phyloP scores from a whole-genome alignment of 1,140 invertebrate species.

The Anagrus nilaparvatae region DNA sequence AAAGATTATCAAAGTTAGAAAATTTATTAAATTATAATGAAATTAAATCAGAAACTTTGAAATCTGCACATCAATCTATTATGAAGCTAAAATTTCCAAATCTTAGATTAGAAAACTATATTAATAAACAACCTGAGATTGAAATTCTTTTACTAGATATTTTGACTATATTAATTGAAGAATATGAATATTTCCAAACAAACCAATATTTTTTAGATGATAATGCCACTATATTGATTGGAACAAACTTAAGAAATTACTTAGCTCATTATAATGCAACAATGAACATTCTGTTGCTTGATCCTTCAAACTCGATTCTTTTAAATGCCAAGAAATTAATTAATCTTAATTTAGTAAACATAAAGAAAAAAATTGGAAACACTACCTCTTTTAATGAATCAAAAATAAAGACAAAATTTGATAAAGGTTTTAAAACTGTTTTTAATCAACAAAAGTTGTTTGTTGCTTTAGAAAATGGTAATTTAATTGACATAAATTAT shows the following conservation, averaged over 20 bases:
- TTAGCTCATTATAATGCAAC: constrained; percentile 39
- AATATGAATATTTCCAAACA: constrained; percentile 33
- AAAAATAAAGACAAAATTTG: neutral
- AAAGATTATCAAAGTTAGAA: too few relatives aligned
- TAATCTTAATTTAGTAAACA: constrained; percentile 8
- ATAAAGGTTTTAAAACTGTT: neutral
- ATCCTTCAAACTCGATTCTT: constrained; percentile 22
- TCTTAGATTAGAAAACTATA: neutral
- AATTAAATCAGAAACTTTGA: too few relatives aligned
- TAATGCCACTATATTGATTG: constrained; percentile 38
- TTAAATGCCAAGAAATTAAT: constrained; percentile 17
- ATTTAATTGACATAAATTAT: constrained; percentile 21
- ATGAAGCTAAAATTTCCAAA: neutral
- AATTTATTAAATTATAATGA: too few relatives aligned
- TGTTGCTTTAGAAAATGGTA: constrained; percentile 12
- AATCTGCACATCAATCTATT: too few relatives aligned
- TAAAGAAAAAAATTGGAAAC: too few relatives aligned
- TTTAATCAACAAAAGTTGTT: constrained; percentile 4
- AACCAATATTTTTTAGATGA: constrained; percentile 37
- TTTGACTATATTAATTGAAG: constrained; percentile 12
- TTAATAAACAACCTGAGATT: neutral
- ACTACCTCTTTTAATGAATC: too few relatives aligned
- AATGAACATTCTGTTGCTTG: constrained; percentile 41
- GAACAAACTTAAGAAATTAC: constrained; percentile 37
- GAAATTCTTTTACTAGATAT: constrained; percentile 13